Conservation (phyloP, 2,797 vertebrate species). For the Champsocephalus gunnari region DNA sequence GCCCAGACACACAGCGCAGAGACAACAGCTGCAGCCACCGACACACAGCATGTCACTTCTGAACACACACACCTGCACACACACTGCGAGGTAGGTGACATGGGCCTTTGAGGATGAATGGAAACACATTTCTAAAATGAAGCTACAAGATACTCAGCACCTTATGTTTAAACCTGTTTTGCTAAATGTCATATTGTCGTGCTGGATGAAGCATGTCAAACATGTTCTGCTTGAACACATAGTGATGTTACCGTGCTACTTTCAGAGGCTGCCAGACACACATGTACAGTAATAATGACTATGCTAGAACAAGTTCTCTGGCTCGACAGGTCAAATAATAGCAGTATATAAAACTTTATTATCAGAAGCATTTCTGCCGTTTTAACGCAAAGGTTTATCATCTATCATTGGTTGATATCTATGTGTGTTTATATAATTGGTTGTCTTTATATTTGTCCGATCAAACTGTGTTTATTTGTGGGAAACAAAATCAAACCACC, state of each 20-base stretch:
- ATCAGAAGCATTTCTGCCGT: too few species aligned
- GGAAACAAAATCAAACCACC: too few species aligned
- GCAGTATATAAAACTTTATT: too few species aligned
- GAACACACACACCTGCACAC: not conserved
- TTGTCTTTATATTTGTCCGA: too few species aligned
- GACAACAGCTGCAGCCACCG: constrained; percentile 62
- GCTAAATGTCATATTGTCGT: not conserved
- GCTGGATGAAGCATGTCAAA: not conserved
- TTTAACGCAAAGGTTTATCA: too few species aligned
- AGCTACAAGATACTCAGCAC: not conserved
- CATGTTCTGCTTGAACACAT: not conserved
- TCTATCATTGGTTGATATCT: too few species aligned
- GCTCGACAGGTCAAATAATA: too few species aligned
- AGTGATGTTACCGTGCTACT: not conserved
- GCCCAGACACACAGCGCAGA: constrained; percentile 61
- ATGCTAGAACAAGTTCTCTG: too few species aligned
- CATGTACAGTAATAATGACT: too few species aligned
- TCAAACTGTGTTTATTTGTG: too few species aligned
- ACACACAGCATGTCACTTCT: constrained; percentile 4
- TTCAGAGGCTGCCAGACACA: too few species aligned
- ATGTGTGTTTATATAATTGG: too few species aligned
- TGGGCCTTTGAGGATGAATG: not conserved
- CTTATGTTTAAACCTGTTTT: not conserved
- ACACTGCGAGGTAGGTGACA: not conserved
- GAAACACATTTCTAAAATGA: not conserved